phyloP scores from a whole-genome alignment of 2,888 invertebrate species.

The Lingula anatina region DNA sequence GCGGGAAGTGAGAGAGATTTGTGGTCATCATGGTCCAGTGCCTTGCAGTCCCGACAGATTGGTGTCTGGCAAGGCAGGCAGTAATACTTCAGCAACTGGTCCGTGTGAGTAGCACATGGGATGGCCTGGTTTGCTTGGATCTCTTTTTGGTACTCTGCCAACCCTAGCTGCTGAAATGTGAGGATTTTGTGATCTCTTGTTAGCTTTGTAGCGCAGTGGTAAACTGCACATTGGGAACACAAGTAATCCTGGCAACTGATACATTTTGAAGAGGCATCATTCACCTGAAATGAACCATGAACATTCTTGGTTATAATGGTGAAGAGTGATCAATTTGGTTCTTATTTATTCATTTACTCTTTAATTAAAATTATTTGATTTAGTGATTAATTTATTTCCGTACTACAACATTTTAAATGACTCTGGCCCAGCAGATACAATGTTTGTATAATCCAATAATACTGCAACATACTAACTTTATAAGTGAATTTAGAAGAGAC shows the following conservation, averaged over 20 bases:
- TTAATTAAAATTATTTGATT: too few relatives aligned
- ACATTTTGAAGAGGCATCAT: neutral
- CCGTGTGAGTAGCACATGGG: neutral
- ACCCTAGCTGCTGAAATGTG: neutral
- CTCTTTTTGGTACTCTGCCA: too few relatives aligned
- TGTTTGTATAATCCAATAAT: too few relatives aligned
- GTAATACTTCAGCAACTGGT: neutral
- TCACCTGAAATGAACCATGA: too few relatives aligned
- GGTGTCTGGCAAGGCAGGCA: neutral
- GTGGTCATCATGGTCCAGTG: neutral
- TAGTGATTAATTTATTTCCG: too few relatives aligned
- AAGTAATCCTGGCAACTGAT: neutral
- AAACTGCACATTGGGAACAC: neutral
- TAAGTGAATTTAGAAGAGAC: too few relatives aligned
- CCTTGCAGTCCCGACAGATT: constrained; percentile 1
- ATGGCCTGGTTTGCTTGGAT: neutral
- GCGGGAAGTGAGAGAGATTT: neutral
- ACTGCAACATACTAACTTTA: too few relatives aligned
- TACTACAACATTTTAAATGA: too few relatives aligned
- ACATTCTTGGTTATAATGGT: too few relatives aligned
- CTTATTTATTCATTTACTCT: too few relatives aligned
- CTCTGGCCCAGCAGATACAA: too few relatives aligned
- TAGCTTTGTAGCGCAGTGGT: neutral
- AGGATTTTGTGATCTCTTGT: neutral
- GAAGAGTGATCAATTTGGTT: too few relatives aligned